Percentiles rank a stretch among this genome's conserved stretches.
Evolutionary conservation across 2,797 vertebrate genomes (phyloP).

Genomic region (Gastrophryne carolinensis): DNA sequence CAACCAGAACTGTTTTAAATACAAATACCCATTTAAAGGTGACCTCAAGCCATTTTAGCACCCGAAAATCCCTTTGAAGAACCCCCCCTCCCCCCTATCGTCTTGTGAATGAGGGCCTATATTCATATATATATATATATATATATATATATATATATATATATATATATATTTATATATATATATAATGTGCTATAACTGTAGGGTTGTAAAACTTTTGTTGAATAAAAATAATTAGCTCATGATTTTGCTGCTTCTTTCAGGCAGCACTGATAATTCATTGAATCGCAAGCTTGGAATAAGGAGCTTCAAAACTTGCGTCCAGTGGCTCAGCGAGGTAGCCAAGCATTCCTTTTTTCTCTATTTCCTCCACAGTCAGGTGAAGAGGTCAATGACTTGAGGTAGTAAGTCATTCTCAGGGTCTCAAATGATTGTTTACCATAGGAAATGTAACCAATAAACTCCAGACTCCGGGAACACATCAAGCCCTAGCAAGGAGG

Average conservation of each 20-base stretch:
- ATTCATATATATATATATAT: neutral
- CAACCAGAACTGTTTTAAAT: too few species aligned
- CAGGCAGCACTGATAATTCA: too few species aligned
- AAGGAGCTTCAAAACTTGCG: neutral
- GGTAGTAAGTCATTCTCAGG: constrained; percentile 9
- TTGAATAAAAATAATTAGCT: too few species aligned
- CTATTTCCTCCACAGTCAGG: constrained; percentile 11
- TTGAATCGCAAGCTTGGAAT: too few species aligned
- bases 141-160: neutral
- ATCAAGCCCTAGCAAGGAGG: constrained; percentile 2
- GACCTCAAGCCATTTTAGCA: too few species aligned
- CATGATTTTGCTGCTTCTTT: too few species aligned
- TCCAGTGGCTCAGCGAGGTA: constrained; percentile 45
- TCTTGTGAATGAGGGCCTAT: too few species aligned
- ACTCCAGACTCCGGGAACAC: constrained; percentile 23
- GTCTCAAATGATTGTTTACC: constrained; percentile 40
- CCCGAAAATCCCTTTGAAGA: too few species aligned
- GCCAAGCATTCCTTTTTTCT: constrained; percentile 8
- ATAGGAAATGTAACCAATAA: constrained; percentile 44
- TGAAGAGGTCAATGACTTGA: constrained; percentile 29
- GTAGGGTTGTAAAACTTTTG: too few species aligned
- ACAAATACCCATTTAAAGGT: too few species aligned
- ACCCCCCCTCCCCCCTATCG: too few species aligned
- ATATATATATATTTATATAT: neutral
- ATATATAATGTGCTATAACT: too few species aligned